Evolutionary conservation across 2,113 vertebrate genomes (phyloP), one percentile per base, ranked within the genome.

Genomic region (Psettodes erumei): DNA sequence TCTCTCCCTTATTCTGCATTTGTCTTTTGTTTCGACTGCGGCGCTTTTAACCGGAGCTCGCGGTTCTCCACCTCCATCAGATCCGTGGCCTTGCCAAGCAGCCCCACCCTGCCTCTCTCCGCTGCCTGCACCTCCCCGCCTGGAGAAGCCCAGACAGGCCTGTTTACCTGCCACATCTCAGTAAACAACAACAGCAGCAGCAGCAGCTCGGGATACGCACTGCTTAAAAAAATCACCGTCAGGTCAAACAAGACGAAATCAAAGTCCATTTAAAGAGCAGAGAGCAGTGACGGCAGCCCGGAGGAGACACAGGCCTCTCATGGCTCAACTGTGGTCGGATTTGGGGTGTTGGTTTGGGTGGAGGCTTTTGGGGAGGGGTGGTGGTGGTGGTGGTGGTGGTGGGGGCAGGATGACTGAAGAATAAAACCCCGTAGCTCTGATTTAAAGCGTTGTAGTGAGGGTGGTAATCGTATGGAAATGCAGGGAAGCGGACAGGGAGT

Each of bases 41-140:
- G 13, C 11, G 71, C n/a, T 77, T 11, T 43, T 27, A 63, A 40
- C 54, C 13, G 77, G 42, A 56, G 50, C 73, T 76, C 5, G 33
- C 37, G 55, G 37, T 60, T 35, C 53, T 69, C 65, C 79, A 51
- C 38, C 80, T 75, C 65, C 62, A 65, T 35, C 82, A 65, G 72
- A 65, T 35, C 82, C 61, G 72, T 4, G 69, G 82, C 86, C 73
- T 59, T 32, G 65, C 64, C 82, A 72, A 73, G 63, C 87, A 75
- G 89, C 89, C 89, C 88, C 89, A 84, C 91, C 91, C 86, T 69
- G 77, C 67, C 83, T 63, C 51, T 48, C 65, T 50, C n/a, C n/a
- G 59, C 76, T 75, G 50, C 62, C 76, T 77, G 50, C 62, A 25
- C 8, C 28, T 15, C n/a, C 6, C 8, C n/a, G 54, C 66, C 51